Evolutionary conservation across 2,113 vertebrate species (phyloP).

Genomic region (Gymnogyps californianus): DNA sequence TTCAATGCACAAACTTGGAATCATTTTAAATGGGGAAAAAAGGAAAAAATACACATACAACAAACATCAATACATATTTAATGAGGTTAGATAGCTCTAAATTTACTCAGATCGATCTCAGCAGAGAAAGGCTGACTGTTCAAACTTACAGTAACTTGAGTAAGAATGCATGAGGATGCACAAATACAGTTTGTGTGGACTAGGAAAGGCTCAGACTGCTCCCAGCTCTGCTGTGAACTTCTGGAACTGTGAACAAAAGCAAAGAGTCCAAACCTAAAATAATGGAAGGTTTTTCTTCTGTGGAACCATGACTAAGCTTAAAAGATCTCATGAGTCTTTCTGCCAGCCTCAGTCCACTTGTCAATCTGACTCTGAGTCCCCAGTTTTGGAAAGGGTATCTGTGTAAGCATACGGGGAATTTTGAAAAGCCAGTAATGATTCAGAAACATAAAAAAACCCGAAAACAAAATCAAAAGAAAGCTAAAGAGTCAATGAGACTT

Average conservation of each 20-base stretch:
- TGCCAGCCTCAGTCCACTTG: not conserved
- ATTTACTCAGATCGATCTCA: conserved; percentile 22
- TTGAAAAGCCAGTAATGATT: not conserved
- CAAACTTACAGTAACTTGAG: not conserved
- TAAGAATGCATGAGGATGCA: not conserved
- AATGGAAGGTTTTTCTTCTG: not conserved
- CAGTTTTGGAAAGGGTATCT: not conserved
- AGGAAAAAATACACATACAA: not conserved
- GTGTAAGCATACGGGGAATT: accelerated
- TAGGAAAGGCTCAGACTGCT: not conserved
- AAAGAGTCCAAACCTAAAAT: not conserved
- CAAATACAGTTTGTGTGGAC: not conserved
- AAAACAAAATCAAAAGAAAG: not conserved
- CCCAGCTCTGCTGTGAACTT: not conserved
- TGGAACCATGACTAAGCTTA: not conserved
- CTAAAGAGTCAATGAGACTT: not conserved
- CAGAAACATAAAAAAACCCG: not conserved
- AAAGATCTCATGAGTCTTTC: not conserved
- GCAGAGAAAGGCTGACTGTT: conserved; percentile 13
- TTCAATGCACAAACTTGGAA: not conserved
- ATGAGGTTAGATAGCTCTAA: not conserved
- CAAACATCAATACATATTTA: conserved; percentile 46
- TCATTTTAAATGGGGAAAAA: not conserved
- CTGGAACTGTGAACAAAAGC: not conserved
- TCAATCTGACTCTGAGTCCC: not conserved